These are phyloP conservation scores for Anarsia innoxiella DNA, from an alignment of 2,888 invertebrate genomes.

Conservation along the genomic window DNA sequence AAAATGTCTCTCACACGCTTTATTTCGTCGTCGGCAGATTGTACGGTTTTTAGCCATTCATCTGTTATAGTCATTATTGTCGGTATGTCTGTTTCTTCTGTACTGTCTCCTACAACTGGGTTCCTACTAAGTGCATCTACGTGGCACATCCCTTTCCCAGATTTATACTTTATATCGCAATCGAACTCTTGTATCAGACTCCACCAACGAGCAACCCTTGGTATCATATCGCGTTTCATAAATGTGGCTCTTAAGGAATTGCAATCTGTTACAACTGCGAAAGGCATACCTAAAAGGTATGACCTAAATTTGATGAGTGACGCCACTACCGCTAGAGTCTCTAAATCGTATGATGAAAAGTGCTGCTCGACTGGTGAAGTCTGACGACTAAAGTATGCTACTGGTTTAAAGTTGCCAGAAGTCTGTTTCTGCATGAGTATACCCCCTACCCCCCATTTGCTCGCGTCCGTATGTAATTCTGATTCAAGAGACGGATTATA, in stretches of 20 bases:
- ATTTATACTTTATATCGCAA: conserved; percentile 15
- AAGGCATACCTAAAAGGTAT: conserved; percentile 15
- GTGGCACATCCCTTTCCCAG: conserved; percentile 17
- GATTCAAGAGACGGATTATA: conserved; percentile 7
- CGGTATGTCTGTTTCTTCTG: neutral
- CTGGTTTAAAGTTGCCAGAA: conserved; percentile 7
- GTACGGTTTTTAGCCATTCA: conserved; percentile 4
- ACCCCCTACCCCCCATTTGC: too few relatives aligned
- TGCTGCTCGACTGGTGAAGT: conserved; percentile 13
- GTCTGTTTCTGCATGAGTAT: conserved; percentile 10
- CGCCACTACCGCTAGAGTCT: conserved; percentile 16
- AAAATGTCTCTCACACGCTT: neutral
- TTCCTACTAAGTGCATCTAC: conserved; percentile 20
- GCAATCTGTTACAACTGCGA: conserved; percentile 7
- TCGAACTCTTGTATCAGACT: conserved; percentile 18
- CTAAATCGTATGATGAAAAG: conserved; percentile 14
- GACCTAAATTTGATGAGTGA: conserved; percentile 14
- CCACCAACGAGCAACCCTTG: conserved; percentile 18
- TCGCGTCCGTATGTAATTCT: too few relatives aligned
- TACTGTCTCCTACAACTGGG: conserved; percentile 5
- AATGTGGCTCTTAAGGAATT: conserved; percentile 12
- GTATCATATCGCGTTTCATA: conserved; percentile 15
- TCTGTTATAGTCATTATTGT: neutral
- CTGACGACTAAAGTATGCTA: conserved; percentile 12
- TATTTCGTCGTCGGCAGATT: neutral